Evolutionary conservation across 2,113 vertebrate species (phyloP).

Genomic region (Oenanthe melanoleuca): DNA sequence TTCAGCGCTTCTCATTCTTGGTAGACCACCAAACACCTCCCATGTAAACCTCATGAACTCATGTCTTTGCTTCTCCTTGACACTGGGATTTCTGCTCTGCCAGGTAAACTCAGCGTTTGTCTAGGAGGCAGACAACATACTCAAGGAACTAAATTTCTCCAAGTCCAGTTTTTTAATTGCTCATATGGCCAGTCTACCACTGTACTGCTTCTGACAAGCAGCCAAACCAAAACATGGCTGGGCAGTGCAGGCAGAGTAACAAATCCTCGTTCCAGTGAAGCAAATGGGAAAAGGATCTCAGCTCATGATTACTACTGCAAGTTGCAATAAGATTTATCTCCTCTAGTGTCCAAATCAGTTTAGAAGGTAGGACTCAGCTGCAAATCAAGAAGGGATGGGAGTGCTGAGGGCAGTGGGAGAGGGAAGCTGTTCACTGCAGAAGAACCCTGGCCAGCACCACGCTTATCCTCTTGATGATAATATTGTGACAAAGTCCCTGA

Average conservation of each 20-base stretch:
- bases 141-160: background rate
- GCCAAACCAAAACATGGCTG: background rate
- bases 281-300: background rate
- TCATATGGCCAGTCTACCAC: background rate
- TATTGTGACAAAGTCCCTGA: background rate
- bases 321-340: background rate
- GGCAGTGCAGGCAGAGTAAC: background rate
- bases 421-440: background rate
- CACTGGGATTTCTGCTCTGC: background rate
- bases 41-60: background rate
- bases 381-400: background rate
- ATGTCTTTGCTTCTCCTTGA: background rate
- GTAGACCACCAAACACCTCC: background rate
- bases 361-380: background rate
- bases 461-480: fast-evolving
- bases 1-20: background rate
- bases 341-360: background rate
- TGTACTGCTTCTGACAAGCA: background rate
- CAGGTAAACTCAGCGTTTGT: background rate
- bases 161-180: background rate
- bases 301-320: background rate
- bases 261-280: background rate
- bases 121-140: background rate
- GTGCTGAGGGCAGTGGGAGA: background rate
- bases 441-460: background rate